A percentile compares a stretch with the other conserved stretches of the same genome.
Evolutionary conservation across 2,888 invertebrate genomes (phyloP).

Genomic region (Drosophila infuscata): DNA sequence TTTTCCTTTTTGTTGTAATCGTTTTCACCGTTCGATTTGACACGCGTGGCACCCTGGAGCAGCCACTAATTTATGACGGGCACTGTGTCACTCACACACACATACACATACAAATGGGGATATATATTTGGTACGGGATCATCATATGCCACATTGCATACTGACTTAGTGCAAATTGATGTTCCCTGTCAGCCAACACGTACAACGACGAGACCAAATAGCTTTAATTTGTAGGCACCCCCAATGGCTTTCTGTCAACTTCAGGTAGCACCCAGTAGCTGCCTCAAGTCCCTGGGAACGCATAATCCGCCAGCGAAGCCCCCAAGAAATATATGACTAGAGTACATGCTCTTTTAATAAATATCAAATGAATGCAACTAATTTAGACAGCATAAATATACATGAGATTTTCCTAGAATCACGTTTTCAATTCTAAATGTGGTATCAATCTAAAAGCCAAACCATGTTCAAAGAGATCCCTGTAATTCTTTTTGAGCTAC

Average conservation of each 20-base stretch:
- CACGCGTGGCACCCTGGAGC: conserved; percentile 65
- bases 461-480: background rate
- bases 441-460: background rate
- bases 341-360: conserved; percentile 54
- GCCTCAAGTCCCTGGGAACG: background rate
- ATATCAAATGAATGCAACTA: conserved; percentile 26
- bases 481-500: background rate
- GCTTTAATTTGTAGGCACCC: conserved; percentile 37
- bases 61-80: conserved; percentile 63
- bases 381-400: background rate
- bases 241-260: conserved; percentile 32
- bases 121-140: conserved; percentile 9
- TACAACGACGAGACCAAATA: conserved; percentile 29
- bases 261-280: conserved; percentile 25
- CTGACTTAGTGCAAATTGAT: conserved; percentile 67
- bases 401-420: background rate
- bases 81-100: conserved; percentile 33
- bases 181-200: conserved; percentile 57
- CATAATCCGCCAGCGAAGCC: conserved; percentile 20
- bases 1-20: conserved; percentile 64
- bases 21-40: conserved; percentile 71
- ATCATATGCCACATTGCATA: conserved; percentile 37
- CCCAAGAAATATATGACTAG: conserved; percentile 59
- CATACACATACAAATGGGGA: background rate
- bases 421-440: background rate